phyloP scores from a whole-genome alignment of 2,888 invertebrate species.

The Ophioninae sp. region DNA sequence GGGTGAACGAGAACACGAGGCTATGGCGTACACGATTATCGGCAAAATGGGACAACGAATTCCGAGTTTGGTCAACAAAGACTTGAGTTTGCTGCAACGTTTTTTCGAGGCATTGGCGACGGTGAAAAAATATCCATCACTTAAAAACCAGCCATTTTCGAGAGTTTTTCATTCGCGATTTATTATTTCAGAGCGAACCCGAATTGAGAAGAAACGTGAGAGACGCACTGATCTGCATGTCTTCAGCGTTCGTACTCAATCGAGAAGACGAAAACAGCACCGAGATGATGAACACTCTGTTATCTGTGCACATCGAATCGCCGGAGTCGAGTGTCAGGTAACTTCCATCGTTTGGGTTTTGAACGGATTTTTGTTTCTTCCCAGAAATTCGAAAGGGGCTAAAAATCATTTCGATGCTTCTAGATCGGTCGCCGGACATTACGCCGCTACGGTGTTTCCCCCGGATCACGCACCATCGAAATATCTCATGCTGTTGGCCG shows the following conservation, averaged over 20 bases:
- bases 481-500: slow-evolving; percentile 90
- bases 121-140: slow-evolving; percentile 71
- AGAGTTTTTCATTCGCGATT: not conserved
- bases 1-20: slow-evolving; percentile 84
- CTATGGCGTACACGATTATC: slow-evolving; percentile 89
- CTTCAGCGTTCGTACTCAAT: slow-evolving; percentile 76
- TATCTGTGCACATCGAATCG: slow-evolving; percentile 88
- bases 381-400: not conserved
- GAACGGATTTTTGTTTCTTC: not conserved
- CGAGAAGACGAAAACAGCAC: slow-evolving; percentile 77
- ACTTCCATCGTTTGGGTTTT: not conserved
- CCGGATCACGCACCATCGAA: slow-evolving; percentile 91
- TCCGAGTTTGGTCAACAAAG: slow-evolving; percentile 86
- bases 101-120: slow-evolving; percentile 82
- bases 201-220: slow-evolving; percentile 75
- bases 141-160: too few species aligned
- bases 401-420: not conserved
- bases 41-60: slow-evolving; percentile 86
- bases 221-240: slow-evolving; percentile 76
- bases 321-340: slow-evolving; percentile 85
- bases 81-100: slow-evolving; percentile 83
- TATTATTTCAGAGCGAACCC: slow-evolving; percentile 71
- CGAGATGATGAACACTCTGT: slow-evolving; percentile 84
- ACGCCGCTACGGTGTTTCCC: slow-evolving; percentile 91
- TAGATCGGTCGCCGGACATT: slow-evolving; percentile 91